Conservation (phyloP, 2,797 vertebrate species). For the Numenius phaeopus region DNA sequence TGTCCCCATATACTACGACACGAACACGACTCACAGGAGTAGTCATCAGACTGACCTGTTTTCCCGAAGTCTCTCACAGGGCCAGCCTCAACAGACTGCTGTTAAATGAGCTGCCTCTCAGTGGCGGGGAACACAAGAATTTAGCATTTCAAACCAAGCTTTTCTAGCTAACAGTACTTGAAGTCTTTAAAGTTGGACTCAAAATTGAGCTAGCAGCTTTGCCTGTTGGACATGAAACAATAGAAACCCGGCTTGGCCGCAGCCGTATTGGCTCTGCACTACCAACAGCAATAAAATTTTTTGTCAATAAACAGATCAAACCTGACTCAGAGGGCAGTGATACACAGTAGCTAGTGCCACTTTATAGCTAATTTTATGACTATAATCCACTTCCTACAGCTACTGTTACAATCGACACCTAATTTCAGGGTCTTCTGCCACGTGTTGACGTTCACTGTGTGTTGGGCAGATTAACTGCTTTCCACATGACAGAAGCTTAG, state of each 20-base stretch:
- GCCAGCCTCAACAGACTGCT: neutral
- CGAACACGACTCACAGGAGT: neutral
- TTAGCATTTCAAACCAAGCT: neutral
- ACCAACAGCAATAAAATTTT: neutral
- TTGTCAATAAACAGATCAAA: neutral
- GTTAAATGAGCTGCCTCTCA: neutral
- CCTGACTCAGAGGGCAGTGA: neutral
- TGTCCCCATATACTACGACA: neutral
- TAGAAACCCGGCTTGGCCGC: neutral
- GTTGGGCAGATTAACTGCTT: neutral
- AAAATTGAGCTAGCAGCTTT: neutral
- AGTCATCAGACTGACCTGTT: neutral
- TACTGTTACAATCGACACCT: neutral
- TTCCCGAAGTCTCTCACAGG: neutral
- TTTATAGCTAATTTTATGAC: slow-evolving; percentile 6
- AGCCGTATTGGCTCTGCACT: neutral
- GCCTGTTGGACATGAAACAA: neutral
- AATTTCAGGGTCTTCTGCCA: neutral
- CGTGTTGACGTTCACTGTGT: neutral
- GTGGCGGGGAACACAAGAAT: neutral
- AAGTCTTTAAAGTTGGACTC: neutral
- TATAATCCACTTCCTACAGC: neutral
- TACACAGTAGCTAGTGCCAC: neutral
- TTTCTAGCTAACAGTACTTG: neutral
- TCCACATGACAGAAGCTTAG: neutral